These are phyloP conservation scores for Candidula unifasciata DNA, from an alignment of 2,888 invertebrate species.

Conservation along the genomic window DNA sequence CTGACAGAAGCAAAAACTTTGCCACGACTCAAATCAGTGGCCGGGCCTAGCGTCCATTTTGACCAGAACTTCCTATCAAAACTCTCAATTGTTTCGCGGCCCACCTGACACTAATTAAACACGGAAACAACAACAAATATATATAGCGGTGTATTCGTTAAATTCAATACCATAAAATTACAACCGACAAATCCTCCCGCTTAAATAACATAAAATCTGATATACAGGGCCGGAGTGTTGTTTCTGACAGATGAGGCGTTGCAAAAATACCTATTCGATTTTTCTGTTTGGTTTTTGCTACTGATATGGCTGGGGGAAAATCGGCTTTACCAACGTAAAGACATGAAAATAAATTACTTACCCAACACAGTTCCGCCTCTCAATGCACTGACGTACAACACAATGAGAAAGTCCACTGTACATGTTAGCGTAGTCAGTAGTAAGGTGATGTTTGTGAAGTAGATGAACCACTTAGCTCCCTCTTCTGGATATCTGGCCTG, in stretches of 20 bases:
- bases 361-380: constrained; percentile 17
- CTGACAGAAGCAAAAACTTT: no score
- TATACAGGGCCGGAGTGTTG: neutral
- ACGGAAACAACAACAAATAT: no score
- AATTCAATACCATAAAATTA: neutral
- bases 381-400: constrained; percentile 56
- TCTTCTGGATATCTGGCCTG: constrained; percentile 36
- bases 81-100: no score
- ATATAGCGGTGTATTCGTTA: no score
- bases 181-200: neutral
- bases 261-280: no score
- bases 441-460: constrained; percentile 59
- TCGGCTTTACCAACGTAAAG: no score
- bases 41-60: no score
- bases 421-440: constrained; percentile 52
- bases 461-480: constrained; percentile 59
- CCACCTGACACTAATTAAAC: no score
- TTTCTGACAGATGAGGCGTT: neutral
- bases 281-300: no score
- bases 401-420: constrained; percentile 55
- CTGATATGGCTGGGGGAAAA: no score
- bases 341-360: neutral
- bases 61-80: no score
- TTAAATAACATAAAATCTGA: neutral
- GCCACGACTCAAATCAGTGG: no score